Percentiles rank a stretch among this genome's conserved stretches.
Evolutionary conservation across 23 tunicate species (phyloP).

Genomic region (Styela clava): DNA sequence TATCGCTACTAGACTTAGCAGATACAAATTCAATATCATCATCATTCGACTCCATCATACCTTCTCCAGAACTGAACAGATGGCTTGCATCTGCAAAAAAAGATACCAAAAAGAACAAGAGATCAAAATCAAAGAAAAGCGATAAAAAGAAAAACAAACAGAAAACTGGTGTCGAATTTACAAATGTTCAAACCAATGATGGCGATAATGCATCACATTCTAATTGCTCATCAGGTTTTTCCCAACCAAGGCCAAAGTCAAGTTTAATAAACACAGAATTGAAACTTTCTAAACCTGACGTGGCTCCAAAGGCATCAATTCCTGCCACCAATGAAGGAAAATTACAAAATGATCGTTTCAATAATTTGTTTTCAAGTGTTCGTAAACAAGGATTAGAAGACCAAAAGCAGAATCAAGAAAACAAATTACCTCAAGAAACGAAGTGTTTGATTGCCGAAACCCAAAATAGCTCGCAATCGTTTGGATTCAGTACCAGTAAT

Average conservation of each 20-base stretch:
- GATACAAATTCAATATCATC: background rate
- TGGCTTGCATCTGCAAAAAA: background rate
- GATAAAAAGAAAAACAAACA: background rate
- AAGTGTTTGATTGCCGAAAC: background rate
- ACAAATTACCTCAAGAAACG: too few species aligned
- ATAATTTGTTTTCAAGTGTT: too few species aligned
- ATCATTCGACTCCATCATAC: background rate
- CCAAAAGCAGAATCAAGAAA: too few species aligned
- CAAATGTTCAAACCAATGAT: background rate
- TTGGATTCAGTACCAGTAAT: background rate
- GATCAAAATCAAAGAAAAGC: background rate
- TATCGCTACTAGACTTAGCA: too few species aligned
- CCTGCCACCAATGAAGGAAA: background rate
- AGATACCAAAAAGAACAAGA: background rate
- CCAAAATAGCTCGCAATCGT: background rate
- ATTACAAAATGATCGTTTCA: background rate
- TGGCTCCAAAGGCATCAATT: background rate
- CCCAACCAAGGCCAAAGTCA: background rate
- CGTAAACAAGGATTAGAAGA: too few species aligned
- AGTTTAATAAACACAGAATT: background rate
- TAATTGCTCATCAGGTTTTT: background rate
- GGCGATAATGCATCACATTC: background rate
- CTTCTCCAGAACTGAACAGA: constrained; percentile 4
- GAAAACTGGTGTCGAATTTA: background rate
- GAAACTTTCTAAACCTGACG: background rate